Conservation (phyloP, 2,797 vertebrate species). For the Aphelocoma californica region DNA sequence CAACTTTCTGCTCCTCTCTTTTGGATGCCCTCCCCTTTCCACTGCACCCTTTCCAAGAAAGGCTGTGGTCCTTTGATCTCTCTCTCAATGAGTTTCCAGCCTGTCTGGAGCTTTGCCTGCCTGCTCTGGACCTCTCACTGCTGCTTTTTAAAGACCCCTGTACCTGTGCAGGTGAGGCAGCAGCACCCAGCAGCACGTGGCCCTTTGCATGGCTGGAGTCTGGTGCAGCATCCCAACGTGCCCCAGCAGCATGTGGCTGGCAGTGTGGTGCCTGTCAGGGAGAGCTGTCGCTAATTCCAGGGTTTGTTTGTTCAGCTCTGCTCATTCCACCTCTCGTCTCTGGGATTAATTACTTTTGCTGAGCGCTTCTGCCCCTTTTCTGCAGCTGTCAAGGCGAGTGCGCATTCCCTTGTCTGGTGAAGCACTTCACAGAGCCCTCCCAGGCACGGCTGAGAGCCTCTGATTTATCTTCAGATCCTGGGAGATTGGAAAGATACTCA, state of each 20-base stretch:
- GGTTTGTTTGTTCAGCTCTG: neutral
- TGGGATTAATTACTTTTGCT: slow-evolving; percentile 5
- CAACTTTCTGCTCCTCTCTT: neutral
- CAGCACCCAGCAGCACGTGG: neutral
- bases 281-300: neutral
- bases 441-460: neutral
- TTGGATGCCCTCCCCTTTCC: neutral
- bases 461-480: neutral
- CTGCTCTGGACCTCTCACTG: fast-evolving
- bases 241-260: neutral
- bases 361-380: slow-evolving; percentile 17
- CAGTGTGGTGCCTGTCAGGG: neutral
- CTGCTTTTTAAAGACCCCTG: neutral
- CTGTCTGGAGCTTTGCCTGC: neutral
- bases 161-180: neutral
- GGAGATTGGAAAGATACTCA: neutral
- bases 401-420: neutral
- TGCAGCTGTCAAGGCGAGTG: neutral
- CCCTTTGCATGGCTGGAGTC: neutral
- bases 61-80: fast-evolving
- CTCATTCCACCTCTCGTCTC: neutral
- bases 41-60: neutral
- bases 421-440: neutral
- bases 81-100: fast-evolving
- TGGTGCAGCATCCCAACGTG: neutral